Base-by-base conservation (phyloP, 2,113 vertebrate species). In the Pseudopipra pipra region DNA sequence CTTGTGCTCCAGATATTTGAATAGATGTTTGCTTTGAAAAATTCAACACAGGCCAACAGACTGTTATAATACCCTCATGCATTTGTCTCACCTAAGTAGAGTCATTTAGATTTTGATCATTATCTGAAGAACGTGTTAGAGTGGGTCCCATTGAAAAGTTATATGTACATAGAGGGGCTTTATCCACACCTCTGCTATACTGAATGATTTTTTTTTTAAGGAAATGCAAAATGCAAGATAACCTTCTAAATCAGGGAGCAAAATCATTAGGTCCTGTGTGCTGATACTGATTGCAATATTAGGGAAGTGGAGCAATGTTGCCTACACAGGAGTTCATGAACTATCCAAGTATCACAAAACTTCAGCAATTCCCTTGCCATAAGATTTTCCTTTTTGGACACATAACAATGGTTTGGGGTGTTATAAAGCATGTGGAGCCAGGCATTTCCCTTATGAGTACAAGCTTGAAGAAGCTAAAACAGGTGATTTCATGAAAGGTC, bases 401-500 rank as follows among this genome's bases (percentile, higher is more conserved):
- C 49, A 12, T 78, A 67, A 78, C 72, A 47, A n/a, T 72, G 14
- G 24, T 89, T 84, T 72, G 0, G 4, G 31, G 30, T 88, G 44
- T 61, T 72, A 92, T 2, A 81, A 87, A 78, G 56, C 51, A 56
- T 33, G 21, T 72, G 37, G 77, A 90, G 12, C n/a, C 52, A 72
- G 61, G 41, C 41, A 75, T 81, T 87, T 94, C 61, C 54, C 61
- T 75, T 72, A 68, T 19, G 41, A 51, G 17, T 85, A 91, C 43
- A 80, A 90, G 28, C 17, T 61, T 47, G 82, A 74, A 94, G 68
- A 89, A 77, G 74, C 85, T 95, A 81, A 95, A 93, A 96, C 11
- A 16, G 4, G 21, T 62, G 77, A 92, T 73, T 87, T 95, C 43
- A 79, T 78, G 73, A 94, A 87, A 96, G 89, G 91, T 92, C 75